A percentile compares a stretch with the other conserved stretches of the same genome.
These are phyloP conservation scores for Pyrrhia umbra DNA, from an alignment of 2,888 invertebrate species.

Conservation along the genomic window DNA sequence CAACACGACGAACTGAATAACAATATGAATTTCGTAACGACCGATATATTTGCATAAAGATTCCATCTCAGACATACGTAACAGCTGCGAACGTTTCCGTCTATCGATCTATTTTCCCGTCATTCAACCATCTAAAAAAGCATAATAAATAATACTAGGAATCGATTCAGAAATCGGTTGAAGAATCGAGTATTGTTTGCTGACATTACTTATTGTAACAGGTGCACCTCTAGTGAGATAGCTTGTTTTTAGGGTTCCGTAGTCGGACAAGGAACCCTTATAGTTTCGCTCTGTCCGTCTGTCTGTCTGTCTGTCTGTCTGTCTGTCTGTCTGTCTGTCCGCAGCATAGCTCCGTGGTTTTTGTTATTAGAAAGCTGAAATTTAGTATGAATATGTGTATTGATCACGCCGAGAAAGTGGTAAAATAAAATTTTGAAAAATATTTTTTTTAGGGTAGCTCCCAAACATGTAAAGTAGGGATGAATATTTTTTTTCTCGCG, in stretches of 20 bases:
- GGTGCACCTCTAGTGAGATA: conserved; percentile 16
- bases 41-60: conserved; percentile 19
- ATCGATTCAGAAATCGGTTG: conserved; percentile 16
- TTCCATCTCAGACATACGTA: conserved; percentile 6
- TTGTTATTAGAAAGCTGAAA: too few species aligned
- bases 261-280: neutral
- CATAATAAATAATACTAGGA: conserved; percentile 37
- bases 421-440: too few species aligned
- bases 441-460: too few species aligned
- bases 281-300: too few species aligned
- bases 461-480: too few species aligned
- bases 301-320: too few species aligned
- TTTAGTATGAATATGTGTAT: too few species aligned
- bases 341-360: too few species aligned
- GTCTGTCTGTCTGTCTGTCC: too few species aligned
- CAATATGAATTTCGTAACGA: conserved; percentile 9
- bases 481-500: too few species aligned
- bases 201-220: conserved; percentile 27
- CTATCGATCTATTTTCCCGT: conserved; percentile 24
- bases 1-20: neutral
- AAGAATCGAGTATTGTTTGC: conserved; percentile 27
- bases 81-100: conserved; percentile 21
- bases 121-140: conserved; percentile 18
- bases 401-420: too few species aligned
- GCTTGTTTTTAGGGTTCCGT: neutral